Percentiles rank a stretch among this genome's conserved stretches.
phyloP scores from a whole-genome alignment of 1,140 invertebrate species.

The Drosophila lacertosa region DNA sequence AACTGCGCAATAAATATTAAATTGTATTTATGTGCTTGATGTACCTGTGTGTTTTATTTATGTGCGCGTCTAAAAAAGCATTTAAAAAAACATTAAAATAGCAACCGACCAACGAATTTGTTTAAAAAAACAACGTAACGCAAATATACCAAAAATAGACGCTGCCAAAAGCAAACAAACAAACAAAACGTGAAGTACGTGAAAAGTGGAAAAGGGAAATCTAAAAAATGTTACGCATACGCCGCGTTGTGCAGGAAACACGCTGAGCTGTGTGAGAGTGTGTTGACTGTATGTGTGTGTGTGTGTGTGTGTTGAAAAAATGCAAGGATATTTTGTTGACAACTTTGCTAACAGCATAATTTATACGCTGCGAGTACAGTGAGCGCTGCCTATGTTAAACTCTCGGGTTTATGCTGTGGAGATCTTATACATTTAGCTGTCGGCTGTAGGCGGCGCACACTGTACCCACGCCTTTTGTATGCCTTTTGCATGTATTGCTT shows the following conservation, averaged over 20 bases:
- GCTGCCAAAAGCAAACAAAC: slow-evolving; percentile 7
- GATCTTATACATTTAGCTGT: not conserved
- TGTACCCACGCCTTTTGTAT: slow-evolving; percentile 8
- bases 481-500: slow-evolving; percentile 20
- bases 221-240: slow-evolving; percentile 55
- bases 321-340: slow-evolving; percentile 2
- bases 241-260: slow-evolving; percentile 39
- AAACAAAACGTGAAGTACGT: not conserved
- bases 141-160: slow-evolving; percentile 43
- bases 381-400: not conserved
- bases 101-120: slow-evolving; percentile 20
- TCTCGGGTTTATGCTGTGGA: no score
- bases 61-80: slow-evolving; percentile 48
- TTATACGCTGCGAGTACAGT: slow-evolving; percentile 4
- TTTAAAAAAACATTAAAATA: slow-evolving; percentile 60
- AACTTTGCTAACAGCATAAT: not conserved
- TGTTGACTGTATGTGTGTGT: not conserved
- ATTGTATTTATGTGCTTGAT: slow-evolving; percentile 47
- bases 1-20: slow-evolving; percentile 61
- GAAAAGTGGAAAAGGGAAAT: not conserved
- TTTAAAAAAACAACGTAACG: slow-evolving; percentile 39
- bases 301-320: not conserved
- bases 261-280: not conserved
- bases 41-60: slow-evolving; percentile 45
- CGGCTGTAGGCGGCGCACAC: slow-evolving; percentile 3